A percentile compares a stretch with the other conserved stretches of the same genome.
These are phyloP conservation scores for Calliopum simillimum DNA, from an alignment of 2,888 invertebrate species.

Conservation along the genomic window DNA sequence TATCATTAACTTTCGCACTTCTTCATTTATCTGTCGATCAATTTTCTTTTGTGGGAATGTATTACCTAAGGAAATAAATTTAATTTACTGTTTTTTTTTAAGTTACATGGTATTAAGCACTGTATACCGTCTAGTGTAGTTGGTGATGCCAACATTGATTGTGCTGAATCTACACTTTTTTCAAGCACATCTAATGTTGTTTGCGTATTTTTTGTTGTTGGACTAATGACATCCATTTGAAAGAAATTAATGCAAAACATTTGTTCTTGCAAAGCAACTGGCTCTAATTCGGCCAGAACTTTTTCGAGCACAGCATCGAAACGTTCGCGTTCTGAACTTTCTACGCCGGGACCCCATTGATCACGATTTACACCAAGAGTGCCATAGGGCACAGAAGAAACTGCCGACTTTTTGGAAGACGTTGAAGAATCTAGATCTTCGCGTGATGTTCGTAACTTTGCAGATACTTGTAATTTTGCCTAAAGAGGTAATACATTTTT, in stretches of 20 bases:
- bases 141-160: slow-evolving; percentile 51
- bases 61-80: slow-evolving; percentile 38
- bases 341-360: slow-evolving; percentile 74
- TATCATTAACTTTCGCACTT: slow-evolving; percentile 87
- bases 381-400: slow-evolving; percentile 63
- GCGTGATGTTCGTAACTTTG: slow-evolving; percentile 63
- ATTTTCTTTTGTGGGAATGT: slow-evolving; percentile 70
- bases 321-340: slow-evolving; percentile 71
- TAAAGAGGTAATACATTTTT: slow-evolving; percentile 39
- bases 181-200: slow-evolving; percentile 70
- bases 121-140: slow-evolving; percentile 46
- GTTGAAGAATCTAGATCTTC: slow-evolving; percentile 67
- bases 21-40: slow-evolving; percentile 80
- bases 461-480: slow-evolving; percentile 63
- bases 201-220: slow-evolving; percentile 71
- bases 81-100: not conserved
- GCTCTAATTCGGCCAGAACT: slow-evolving; percentile 89
- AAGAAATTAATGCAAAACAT: slow-evolving; percentile 95
- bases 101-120: slow-evolving; percentile 35
- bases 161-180: slow-evolving; percentile 62
- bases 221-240: slow-evolving; percentile 78
- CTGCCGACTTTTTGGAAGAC: slow-evolving; percentile 66
- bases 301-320: slow-evolving; percentile 82
- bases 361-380: slow-evolving; percentile 74
- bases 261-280: slow-evolving; percentile 93